Percentiles rank a stretch among this genome's conserved stretches.
Evolutionary conservation across 2,797 vertebrate genomes (phyloP).

Genomic region (Cyprinella venusta): DNA sequence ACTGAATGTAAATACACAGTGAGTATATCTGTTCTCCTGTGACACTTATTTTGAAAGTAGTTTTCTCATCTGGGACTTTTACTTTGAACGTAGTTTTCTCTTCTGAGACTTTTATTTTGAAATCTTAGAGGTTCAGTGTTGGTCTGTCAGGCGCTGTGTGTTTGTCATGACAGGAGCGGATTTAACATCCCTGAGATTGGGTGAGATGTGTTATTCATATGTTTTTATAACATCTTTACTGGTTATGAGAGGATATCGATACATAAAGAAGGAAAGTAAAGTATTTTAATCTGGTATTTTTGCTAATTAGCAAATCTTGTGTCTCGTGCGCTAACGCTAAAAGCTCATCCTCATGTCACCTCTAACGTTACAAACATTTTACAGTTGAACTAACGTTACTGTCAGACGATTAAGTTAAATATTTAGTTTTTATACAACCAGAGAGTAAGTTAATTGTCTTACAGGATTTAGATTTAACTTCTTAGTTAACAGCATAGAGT

Average conservation of each 20-base stretch:
- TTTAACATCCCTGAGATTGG: not conserved
- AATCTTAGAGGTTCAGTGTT: not conserved
- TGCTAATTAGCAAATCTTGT: not conserved
- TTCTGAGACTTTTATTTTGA: not conserved
- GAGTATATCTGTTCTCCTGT: not conserved
- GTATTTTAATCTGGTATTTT: not conserved
- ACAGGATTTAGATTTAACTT: not conserved
- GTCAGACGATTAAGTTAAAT: not conserved
- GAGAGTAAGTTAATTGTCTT: not conserved
- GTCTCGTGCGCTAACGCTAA: constrained; percentile 14
- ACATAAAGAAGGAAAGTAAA: not conserved
- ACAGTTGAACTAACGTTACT: not conserved
- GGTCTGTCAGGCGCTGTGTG: not conserved
- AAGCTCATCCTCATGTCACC: constrained; percentile 38
- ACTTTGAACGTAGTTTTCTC: not conserved
- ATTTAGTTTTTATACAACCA: not conserved
- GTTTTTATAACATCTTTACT: not conserved
- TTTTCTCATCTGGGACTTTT: not conserved
- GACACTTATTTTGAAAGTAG: not conserved
- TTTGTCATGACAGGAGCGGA: constrained; percentile 25
- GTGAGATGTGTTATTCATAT: not conserved
- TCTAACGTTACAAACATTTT: not conserved
- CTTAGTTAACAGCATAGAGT: not conserved
- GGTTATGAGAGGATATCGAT: not conserved
- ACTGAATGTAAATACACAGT: not conserved